A percentile compares a stretch with the other conserved stretches of the same genome.
Conservation (phyloP, 1,140 invertebrate species). For the Drosophila sulfurigaster region DNA sequence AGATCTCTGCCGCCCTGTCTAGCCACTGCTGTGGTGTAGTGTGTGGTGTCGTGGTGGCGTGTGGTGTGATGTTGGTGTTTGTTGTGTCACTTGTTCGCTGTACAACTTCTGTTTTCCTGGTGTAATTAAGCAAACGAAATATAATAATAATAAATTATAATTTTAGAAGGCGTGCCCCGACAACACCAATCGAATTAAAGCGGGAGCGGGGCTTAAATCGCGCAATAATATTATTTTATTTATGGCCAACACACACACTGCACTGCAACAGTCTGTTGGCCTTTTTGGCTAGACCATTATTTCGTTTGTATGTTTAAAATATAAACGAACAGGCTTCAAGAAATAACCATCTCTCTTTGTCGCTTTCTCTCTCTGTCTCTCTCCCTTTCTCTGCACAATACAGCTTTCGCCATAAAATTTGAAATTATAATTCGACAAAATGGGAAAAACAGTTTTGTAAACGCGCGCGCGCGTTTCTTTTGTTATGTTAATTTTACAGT, state of each 20-base stretch:
- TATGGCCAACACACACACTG: constrained; percentile 31
- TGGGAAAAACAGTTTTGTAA: constrained; percentile 37
- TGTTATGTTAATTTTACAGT: constrained; percentile 78
- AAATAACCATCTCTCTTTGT: constrained; percentile 34
- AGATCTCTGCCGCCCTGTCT: constrained; percentile 38
- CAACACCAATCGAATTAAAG: constrained; percentile 27
- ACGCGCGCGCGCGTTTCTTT: constrained; percentile 21
- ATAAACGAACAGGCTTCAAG: constrained; percentile 83
- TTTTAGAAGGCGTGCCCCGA: constrained; percentile 77
- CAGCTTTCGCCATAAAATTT: constrained; percentile 60
- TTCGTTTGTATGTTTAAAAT: constrained; percentile 83
- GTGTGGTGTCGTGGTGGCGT: constrained; percentile 23
- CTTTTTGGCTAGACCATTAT: constrained; percentile 49
- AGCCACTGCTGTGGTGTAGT: constrained; percentile 13
- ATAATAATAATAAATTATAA: constrained; percentile 85
- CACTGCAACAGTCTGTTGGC: constrained; percentile 16
- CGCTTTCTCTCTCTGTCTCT: background rate
- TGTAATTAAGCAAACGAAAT: constrained; percentile 85
- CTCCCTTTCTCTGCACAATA: background rate
- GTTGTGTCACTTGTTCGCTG: constrained; percentile 26
- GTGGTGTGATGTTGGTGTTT: constrained; percentile 23
- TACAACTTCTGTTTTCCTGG: constrained; percentile 77
- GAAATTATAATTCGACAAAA: constrained; percentile 63
- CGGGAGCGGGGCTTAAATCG: constrained; percentile 19
- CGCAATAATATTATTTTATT: constrained; percentile 59